These are phyloP conservation scores for Horisme vitalbata DNA, from an alignment of 2,888 invertebrate genomes.

Conservation along the genomic window DNA sequence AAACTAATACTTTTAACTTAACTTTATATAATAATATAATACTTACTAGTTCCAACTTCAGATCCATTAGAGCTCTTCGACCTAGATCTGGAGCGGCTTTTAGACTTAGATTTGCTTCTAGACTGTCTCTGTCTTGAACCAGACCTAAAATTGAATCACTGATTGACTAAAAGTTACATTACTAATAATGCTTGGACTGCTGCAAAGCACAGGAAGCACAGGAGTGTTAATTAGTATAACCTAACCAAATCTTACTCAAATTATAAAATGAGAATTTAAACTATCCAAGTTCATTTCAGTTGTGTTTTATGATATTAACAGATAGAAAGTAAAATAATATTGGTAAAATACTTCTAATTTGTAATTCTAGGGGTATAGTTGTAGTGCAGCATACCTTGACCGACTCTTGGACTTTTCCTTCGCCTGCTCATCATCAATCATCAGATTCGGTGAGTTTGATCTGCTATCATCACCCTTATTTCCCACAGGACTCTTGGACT, in stretches of 20 bases:
- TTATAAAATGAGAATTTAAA: too few species aligned
- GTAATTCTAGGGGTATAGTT: too few species aligned
- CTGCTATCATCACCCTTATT: slow-evolving; percentile 68
- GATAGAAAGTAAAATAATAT: too few species aligned
- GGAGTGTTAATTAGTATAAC: too few species aligned
- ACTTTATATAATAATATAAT: slow-evolving; percentile 6
- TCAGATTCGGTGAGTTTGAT: slow-evolving; percentile 79
- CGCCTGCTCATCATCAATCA: slow-evolving; percentile 74
- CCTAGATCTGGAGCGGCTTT: slow-evolving; percentile 69
- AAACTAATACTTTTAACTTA: too few species aligned
- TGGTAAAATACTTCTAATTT: too few species aligned
- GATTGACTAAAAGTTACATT: background rate
- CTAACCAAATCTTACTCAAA: too few species aligned
- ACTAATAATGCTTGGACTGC: too few species aligned
- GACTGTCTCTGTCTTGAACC: slow-evolving; percentile 67
- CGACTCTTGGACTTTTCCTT: slow-evolving; percentile 68
- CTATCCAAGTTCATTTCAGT: too few species aligned
- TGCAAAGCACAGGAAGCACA: too few species aligned
- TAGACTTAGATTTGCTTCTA: slow-evolving; percentile 70
- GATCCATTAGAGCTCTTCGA: slow-evolving; percentile 70
- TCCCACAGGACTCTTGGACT: slow-evolving; percentile 45
- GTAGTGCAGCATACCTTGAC: slow-evolving; percentile 54
- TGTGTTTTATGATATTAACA: too few species aligned
- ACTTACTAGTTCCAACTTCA: slow-evolving; percentile 54
- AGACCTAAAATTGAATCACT: slow-evolving; percentile 47